Evolutionary conservation across 2,113 vertebrate genomes (phyloP).

Genomic region (Pachypanchax playfairii): DNA sequence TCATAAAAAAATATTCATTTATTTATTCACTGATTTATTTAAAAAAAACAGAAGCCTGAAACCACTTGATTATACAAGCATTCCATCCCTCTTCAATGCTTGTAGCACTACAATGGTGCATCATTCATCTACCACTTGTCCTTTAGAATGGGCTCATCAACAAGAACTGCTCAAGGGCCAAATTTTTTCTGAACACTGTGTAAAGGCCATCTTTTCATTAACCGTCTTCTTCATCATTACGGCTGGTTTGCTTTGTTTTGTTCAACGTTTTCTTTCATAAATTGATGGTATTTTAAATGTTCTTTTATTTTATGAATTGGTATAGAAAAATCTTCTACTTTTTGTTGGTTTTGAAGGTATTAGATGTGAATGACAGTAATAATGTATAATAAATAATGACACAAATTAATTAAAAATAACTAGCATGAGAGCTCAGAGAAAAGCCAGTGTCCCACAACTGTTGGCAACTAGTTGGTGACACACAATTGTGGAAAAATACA

Average conservation of each 20-base stretch:
- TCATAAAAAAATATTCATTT: background rate
- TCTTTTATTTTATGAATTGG: background rate
- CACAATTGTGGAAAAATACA: no score
- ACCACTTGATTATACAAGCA: background rate
- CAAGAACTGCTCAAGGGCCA: background rate
- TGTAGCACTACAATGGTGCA: background rate
- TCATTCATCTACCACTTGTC: background rate
- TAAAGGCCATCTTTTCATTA: background rate
- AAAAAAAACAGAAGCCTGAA: background rate
- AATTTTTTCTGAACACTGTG: background rate
- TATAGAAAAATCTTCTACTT: background rate
- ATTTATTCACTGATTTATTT: no score
- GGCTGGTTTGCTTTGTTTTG: background rate
- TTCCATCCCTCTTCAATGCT: background rate
- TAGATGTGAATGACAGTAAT: no score
- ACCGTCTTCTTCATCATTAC: background rate
- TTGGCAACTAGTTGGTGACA: no score
- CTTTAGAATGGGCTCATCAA: background rate
- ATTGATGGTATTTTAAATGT: background rate
- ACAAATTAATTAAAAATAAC: no score
- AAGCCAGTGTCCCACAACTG: no score
- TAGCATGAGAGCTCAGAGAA: no score
- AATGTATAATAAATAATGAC: no score
- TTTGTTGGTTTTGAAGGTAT: background rate
- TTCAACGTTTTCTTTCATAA: background rate